Base-by-base conservation (phyloP, 1,140 invertebrate species). In the Heliothis virescens region DNA sequence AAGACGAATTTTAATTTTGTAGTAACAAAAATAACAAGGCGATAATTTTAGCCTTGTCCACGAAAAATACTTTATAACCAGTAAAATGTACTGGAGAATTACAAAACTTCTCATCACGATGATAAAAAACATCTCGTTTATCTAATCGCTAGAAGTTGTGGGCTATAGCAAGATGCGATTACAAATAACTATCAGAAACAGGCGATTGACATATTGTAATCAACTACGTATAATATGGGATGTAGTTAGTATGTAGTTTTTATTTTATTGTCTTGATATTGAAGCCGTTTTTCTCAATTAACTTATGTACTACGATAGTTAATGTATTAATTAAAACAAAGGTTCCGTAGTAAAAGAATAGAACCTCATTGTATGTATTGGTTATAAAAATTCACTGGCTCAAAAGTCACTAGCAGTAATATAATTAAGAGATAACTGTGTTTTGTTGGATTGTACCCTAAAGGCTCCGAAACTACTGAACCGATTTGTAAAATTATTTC, bases 41-140 rank as follows among this genome's bases (percentile, higher is more conserved):
- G 0, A 34, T 34, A 1, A 34, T 34, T 41, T 41, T 41, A 41
- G 34, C 34, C 34, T 41, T 41, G 34, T 41, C 34, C 34, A 41
- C 34, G 34, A 41, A 41, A n/a, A 41, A 41, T 41, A 41, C 34
- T 41, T 69, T 7, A 52, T 2, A 71, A 71, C 18, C 63, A 67
- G 50, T 53, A 13, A 26, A 71, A 53, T 71, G 67, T 29, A 52
- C 18, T 21, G 47, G 2, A 10, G 16, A 12, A 18, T 67, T 67
- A 67, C 41, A 67, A 67, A 41, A 63, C 41, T 50, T 7, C 67
- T 7, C 48, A 53, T n/a, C 15, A 53, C 16, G 26, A 50, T 21
- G 67, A 71, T 71, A 71, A 52, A n/a, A 71, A 52, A 53, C 67
- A 71, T 71, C 67, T 71, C 21, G 18, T 52, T 71, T 71, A 71